A percentile compares a stretch with the other conserved stretches of the same genome.
Conservation (phyloP, 30 jellyfish, hydroid and myxozoan genomes). For the Catostylus mosaicus region DNA sequence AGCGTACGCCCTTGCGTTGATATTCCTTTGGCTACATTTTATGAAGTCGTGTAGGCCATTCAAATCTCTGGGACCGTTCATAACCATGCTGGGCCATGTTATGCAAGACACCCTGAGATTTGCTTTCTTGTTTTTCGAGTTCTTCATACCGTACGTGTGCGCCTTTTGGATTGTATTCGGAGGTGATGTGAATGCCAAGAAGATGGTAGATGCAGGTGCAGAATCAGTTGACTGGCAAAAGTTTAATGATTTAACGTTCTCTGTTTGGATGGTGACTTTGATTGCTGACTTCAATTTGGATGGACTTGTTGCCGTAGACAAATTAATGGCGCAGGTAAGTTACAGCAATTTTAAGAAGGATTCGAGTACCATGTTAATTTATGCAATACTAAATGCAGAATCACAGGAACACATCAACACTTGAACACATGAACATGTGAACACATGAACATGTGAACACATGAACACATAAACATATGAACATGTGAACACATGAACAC, state of each 20-base stretch:
- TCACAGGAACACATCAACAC: not conserved
- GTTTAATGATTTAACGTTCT: constrained; percentile 72
- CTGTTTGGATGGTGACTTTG: constrained; percentile 93
- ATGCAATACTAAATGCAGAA: too few species aligned
- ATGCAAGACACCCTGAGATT: constrained; percentile 87
- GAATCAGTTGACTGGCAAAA: constrained; percentile 85
- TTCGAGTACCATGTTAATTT: too few species aligned
- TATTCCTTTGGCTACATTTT: constrained; percentile 86
- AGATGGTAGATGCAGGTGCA: constrained; percentile 63
- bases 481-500: not conserved
- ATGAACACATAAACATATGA: constrained; percentile 2
- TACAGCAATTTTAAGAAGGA: too few species aligned
- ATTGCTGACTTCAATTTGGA: constrained; percentile 78
- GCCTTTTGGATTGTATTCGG: constrained; percentile 97
- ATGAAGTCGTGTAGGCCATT: constrained; percentile 97
- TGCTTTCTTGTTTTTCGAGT: constrained; percentile 89
- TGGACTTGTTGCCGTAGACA: constrained; percentile 77
- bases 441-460: not conserved
- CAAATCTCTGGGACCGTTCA: constrained; percentile 94
- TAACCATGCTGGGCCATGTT: constrained; percentile 95
- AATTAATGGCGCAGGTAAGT: constrained; percentile 96
- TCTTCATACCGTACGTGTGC: constrained; percentile 88
- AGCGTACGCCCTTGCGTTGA: constrained; percentile 84
- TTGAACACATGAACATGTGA: not conserved
- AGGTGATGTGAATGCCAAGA: constrained; percentile 70